A percentile compares a stretch with the other conserved stretches of the same genome.
phyloP scores from a whole-genome alignment of 2,113 vertebrate genomes.

The Natator depressus region DNA sequence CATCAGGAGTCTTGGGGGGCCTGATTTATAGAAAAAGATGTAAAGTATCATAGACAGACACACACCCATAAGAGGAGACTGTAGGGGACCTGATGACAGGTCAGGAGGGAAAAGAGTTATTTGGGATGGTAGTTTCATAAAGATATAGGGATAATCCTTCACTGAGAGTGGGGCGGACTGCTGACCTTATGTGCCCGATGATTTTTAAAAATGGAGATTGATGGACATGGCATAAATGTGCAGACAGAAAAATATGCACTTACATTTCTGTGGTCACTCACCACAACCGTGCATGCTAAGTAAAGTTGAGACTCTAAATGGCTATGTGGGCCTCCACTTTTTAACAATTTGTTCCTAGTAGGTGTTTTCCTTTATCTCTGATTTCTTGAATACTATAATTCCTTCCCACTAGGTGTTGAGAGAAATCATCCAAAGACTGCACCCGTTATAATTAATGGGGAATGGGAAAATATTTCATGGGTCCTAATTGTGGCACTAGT shows the following conservation, averaged over 20 bases:
- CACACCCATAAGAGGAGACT: not conserved
- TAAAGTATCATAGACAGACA: not conserved
- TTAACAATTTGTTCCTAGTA: not conserved
- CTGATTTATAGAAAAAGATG: not conserved
- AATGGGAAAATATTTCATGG: not conserved
- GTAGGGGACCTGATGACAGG: not conserved
- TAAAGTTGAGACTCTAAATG: not conserved
- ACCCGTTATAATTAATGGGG: not conserved
- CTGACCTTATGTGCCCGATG: not conserved
- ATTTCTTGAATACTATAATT: not conserved
- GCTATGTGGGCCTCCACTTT: not conserved
- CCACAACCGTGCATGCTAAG: not conserved
- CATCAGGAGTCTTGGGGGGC: not conserved
- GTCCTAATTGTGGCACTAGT: not conserved
- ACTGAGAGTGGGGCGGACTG: not conserved
- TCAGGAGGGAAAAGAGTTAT: not conserved
- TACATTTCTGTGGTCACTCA: rapidly evolving
- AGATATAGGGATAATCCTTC: not conserved
- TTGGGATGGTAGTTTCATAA: not conserved
- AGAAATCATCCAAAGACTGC: not conserved
- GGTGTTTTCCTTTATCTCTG: not conserved
- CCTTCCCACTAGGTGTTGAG: not conserved
- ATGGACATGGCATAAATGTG: not conserved
- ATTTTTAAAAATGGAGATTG: not conserved
- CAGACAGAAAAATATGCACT: rapidly evolving